Evolutionary conservation across 2,888 invertebrate species (phyloP).

Genomic region (Biston betularia): DNA sequence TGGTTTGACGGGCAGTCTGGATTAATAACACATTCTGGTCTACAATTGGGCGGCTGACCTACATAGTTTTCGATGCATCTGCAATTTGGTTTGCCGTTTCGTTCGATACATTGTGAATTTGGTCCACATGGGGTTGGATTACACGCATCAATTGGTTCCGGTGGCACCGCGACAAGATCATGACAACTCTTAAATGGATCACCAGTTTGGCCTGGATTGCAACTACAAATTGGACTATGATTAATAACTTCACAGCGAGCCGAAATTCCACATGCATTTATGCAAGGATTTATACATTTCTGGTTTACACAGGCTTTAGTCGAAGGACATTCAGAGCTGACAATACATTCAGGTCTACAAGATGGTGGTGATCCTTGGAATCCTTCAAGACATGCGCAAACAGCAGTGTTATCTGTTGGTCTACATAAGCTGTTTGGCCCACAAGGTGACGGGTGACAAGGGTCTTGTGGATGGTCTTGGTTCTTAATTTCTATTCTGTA

Average conservation of each 20-base stretch:
- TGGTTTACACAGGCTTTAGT: conserved; percentile 93
- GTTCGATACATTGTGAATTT: conserved; percentile 90
- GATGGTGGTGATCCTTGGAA: conserved; percentile 93
- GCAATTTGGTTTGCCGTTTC: conserved; percentile 90
- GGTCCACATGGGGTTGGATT: conserved; percentile 93
- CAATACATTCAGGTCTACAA: conserved; percentile 94
- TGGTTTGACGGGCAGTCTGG: conserved; percentile 92
- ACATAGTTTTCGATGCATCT: conserved; percentile 91
- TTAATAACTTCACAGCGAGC: conserved; percentile 93
- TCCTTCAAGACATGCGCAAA: conserved; percentile 91
- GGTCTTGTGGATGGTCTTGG: conserved; percentile 83
- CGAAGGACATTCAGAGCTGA: conserved; percentile 93
- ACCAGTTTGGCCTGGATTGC: conserved; percentile 91
- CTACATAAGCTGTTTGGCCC: conserved; percentile 93
- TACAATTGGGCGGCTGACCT: conserved; percentile 92
- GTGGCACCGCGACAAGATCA: conserved; percentile 75
- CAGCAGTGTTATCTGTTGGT: conserved; percentile 91
- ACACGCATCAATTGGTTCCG: conserved; percentile 86
- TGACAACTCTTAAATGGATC: conserved; percentile 93
- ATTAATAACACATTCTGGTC: conserved; percentile 94
- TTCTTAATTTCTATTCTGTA: conserved; percentile 64
- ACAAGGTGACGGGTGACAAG: conserved; percentile 92
- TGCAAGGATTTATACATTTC: conserved; percentile 94
- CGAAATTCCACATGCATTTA: conserved; percentile 91
- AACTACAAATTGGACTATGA: conserved; percentile 95